Evolutionary conservation across 1,140 invertebrate species (phyloP).

Genomic region (Amyelois transitella): DNA sequence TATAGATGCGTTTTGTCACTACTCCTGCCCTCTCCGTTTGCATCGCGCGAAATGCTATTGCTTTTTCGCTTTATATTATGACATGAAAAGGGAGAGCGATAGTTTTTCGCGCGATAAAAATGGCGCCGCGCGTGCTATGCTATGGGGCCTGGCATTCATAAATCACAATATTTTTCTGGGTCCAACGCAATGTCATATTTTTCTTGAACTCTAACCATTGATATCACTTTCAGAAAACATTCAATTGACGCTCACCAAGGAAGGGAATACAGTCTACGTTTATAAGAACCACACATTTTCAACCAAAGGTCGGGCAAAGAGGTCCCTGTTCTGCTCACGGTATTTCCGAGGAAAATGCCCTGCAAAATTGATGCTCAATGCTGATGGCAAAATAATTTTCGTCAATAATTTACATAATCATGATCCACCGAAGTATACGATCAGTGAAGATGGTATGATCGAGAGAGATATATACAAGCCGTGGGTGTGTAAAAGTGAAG

Average conservation of each 20-base stretch:
- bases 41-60: too few species aligned
- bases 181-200: not conserved
- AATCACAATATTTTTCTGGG: too few species aligned
- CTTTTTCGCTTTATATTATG: too few species aligned
- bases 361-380: not conserved
- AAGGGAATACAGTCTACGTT: not conserved
- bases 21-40: too few species aligned
- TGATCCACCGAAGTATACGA: not conserved
- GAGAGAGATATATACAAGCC: not conserved
- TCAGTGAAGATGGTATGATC: not conserved
- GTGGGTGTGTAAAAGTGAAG: too few species aligned
- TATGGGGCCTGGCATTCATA: too few species aligned
- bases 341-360: conserved; percentile 4
- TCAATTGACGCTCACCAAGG: not conserved
- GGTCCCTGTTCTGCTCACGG: not conserved
- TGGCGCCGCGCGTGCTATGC: too few species aligned
- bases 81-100: too few species aligned
- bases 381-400: not conserved
- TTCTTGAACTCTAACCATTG: not conserved
- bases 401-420: not conserved
- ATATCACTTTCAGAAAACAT: not conserved
- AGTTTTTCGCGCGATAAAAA: too few species aligned
- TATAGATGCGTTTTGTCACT: too few species aligned
- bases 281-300: conserved; percentile 2
- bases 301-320: not conserved